Conservation (phyloP, 2,797 vertebrate genomes). For the Calcarius lapponicus region DNA sequence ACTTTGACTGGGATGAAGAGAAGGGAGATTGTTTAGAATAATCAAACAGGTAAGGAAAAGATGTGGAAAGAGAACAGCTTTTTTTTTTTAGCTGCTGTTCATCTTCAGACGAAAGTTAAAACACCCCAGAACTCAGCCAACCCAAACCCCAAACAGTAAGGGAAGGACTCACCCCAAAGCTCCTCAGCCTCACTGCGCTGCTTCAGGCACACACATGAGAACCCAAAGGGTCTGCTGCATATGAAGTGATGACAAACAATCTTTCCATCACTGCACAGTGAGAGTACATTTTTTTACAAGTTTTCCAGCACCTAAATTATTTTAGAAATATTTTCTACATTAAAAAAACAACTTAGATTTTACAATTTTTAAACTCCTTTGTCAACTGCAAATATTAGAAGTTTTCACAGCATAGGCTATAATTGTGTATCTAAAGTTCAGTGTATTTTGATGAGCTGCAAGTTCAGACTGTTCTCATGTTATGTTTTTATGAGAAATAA, state of each 20-base stretch:
- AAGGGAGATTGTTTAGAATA: not conserved
- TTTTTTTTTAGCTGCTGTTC: not conserved
- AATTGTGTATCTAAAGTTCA: not conserved
- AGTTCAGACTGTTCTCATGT: not conserved
- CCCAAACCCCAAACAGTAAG: fast-evolving
- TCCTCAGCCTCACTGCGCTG: not conserved
- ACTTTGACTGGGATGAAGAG: not conserved
- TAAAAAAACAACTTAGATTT: not conserved
- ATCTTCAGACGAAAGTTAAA: not conserved
- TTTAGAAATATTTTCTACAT: not conserved
- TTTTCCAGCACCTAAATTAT: not conserved
- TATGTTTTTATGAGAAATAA: not conserved
- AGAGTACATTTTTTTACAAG: not conserved
- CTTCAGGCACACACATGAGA: not conserved
- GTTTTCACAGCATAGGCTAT: not conserved
- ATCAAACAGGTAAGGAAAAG: not conserved
- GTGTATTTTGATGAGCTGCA: not conserved
- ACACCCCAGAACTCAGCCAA: not conserved
- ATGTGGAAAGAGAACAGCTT: not conserved
- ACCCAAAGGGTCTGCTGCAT: not conserved
- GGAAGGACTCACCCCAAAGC: not conserved
- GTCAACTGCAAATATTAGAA: not conserved
- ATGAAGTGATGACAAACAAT: not conserved
- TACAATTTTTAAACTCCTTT: not conserved
- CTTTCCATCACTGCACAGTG: not conserved